phyloP scores from a whole-genome alignment of 2,113 vertebrate species.

The Cyphomyrus discorhynchus region DNA sequence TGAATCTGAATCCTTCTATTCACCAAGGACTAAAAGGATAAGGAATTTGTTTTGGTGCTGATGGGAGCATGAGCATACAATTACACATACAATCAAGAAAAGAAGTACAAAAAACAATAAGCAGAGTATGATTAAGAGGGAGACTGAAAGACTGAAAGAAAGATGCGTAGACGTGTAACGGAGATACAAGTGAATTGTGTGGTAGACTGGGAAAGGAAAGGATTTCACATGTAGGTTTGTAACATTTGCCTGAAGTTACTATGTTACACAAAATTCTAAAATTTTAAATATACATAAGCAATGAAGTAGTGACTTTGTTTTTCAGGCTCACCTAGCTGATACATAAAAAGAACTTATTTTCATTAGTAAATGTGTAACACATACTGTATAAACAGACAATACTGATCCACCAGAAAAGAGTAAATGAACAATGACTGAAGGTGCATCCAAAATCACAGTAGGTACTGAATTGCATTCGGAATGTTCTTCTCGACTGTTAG shows the following conservation, averaged over 20 bases:
- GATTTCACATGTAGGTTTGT: background rate
- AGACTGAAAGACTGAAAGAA: background rate
- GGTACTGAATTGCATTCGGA: background rate
- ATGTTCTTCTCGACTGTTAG: background rate
- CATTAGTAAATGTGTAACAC: background rate
- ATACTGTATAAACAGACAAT: background rate
- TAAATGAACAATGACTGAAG: background rate
- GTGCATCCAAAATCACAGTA: background rate
- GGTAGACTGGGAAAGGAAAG: background rate
- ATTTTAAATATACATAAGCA: background rate
- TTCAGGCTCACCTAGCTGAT: too few relatives aligned
- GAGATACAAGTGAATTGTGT: background rate
- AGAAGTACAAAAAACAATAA: background rate
- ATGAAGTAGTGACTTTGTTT: background rate
- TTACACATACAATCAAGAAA: background rate
- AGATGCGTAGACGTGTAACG: background rate
- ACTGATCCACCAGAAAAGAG: background rate
- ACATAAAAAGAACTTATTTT: background rate
- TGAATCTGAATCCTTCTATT: background rate
- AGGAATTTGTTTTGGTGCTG: background rate
- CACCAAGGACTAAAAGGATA: background rate
- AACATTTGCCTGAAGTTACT: background rate
- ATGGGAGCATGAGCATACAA: background rate
- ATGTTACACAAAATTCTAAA: background rate
- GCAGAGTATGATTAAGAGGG: background rate